Evolutionary conservation across 2,797 vertebrate genomes (phyloP), one percentile per base, ranked within the genome.

Genomic region (Salarias fasciatus): DNA sequence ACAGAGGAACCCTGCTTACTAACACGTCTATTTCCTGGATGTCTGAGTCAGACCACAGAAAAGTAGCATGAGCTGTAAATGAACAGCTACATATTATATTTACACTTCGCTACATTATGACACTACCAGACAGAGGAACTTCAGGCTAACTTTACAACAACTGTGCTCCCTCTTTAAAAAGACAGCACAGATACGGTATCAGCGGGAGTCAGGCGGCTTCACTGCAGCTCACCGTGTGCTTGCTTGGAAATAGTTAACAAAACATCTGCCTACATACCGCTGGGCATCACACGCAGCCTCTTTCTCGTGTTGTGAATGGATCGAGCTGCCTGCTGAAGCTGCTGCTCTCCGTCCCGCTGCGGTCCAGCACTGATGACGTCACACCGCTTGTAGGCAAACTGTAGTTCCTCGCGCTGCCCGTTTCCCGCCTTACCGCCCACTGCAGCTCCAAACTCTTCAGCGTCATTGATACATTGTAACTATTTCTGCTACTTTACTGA

Each of bases 291-390:
- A 10, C 43, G 2, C 1, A 18, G 24, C 11, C 6, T 49, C 2
- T 11, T 40, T 35, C 6, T 6, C 6, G 33, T 35, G 51, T 8
- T 24, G 35, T 28, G 11, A 61, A 46, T 36, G 38, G 72, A 55
- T 53, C 15, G n/a, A 5, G 47, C 46, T 6, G 66, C 72, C 33
- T 9, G 33, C 33, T 9, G 33, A 35, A 35, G 18, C 50, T 61
- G 68, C 55, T 66, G 57, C 29, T 72, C 56, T 6, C 35, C 59
- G 46, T 37, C 40, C 9, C 50, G 51, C 30, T 28, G 11, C 0
- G 5, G 77, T 61, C 86, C 66, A 0, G 28, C 0, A 0, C 8
- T 42, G 71, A 80, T 84, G 78, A 15, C 85, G 87, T 85, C 75
- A 77, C 2, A 8, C 0, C 0, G 0, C 37, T 1, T 74, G 56